phyloP scores from a whole-genome alignment of 2,888 invertebrate species.

The Mythimna pallens region DNA sequence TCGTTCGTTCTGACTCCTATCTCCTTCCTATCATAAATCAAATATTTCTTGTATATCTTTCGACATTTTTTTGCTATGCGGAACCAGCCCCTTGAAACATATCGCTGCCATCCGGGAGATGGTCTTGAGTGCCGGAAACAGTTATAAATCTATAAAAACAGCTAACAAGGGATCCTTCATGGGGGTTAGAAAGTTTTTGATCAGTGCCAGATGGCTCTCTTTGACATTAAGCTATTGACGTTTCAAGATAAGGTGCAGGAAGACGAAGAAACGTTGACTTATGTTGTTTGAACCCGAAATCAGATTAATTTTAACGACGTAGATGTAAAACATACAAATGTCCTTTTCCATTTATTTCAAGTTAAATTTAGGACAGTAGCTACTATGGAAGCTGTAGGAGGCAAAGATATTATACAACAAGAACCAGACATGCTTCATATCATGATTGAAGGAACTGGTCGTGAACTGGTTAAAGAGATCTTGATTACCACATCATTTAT shows the following conservation, averaged over 20 bases:
- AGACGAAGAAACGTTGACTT: slow-evolving; percentile 44
- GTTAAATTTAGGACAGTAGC: slow-evolving; percentile 17
- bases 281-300: slow-evolving; percentile 14
- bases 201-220: slow-evolving; percentile 57
- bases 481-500: slow-evolving; percentile 41
- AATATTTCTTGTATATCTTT: slow-evolving; percentile 38
- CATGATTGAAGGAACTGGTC: slow-evolving; percentile 48
- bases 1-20: neutral
- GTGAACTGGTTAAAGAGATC: slow-evolving; percentile 39
- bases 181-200: slow-evolving; percentile 60
- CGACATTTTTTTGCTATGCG: slow-evolving; percentile 54
- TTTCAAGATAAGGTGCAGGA: slow-evolving; percentile 47
- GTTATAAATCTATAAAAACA: slow-evolving; percentile 78
- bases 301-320: slow-evolving; percentile 24
- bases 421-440: slow-evolving; percentile 43
- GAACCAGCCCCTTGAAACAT: slow-evolving; percentile 74
- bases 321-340: slow-evolving; percentile 11
- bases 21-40: slow-evolving; percentile 60
- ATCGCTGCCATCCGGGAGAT: slow-evolving; percentile 82
- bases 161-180: slow-evolving; percentile 70
- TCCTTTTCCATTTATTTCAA: slow-evolving; percentile 8
- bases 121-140: slow-evolving; percentile 81
- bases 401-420: slow-evolving; percentile 40
- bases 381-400: slow-evolving; percentile 3
- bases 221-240: slow-evolving; percentile 51